These are phyloP conservation scores for Drosophila pegasa DNA, from an alignment of 2,888 invertebrate species.

Conservation along the genomic window DNA sequence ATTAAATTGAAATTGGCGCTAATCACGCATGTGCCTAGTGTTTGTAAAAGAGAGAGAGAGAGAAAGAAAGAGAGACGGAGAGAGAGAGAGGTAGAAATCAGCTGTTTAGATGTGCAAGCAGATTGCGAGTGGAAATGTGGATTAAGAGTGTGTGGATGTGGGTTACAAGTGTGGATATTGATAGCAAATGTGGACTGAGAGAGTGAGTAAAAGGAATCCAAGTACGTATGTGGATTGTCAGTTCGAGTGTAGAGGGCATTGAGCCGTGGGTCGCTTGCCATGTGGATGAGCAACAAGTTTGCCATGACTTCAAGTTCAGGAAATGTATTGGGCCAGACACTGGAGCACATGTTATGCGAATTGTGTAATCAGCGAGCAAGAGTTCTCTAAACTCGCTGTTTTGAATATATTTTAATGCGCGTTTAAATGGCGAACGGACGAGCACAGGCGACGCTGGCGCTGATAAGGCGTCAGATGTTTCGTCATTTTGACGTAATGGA, in stretches of 20 bases:
- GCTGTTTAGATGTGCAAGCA: not conserved
- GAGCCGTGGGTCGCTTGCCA: too few species aligned
- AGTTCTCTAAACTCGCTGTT: slow-evolving; percentile 1
- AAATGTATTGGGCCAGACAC: slow-evolving; percentile 59
- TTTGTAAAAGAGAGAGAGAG: slow-evolving; percentile 23
- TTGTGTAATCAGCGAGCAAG: slow-evolving; percentile 3
- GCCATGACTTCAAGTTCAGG: slow-evolving; percentile 76
- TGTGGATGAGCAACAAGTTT: slow-evolving; percentile 53
- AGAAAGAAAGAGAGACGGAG: slow-evolving; percentile 6
- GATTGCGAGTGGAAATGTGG: not conserved
- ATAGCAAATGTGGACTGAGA: not conserved
- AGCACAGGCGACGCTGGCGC: slow-evolving; percentile 17
- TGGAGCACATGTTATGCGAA: slow-evolving; percentile 27
- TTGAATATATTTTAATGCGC: slow-evolving; percentile 33
- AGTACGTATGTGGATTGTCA: not conserved
- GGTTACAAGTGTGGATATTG: not conserved
- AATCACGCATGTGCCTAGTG: slow-evolving; percentile 63
- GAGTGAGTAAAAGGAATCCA: not conserved
- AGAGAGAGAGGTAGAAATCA: not conserved
- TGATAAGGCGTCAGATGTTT: slow-evolving; percentile 55
- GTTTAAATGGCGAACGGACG: slow-evolving; percentile 53
- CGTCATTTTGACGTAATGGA: slow-evolving; percentile 59
- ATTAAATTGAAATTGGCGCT: slow-evolving; percentile 30
- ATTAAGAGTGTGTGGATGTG: not conserved
- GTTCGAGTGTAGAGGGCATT: not conserved